These are phyloP conservation scores for Melanophora roralis DNA, from an alignment of 2,888 invertebrate species.

Conservation along the genomic window DNA sequence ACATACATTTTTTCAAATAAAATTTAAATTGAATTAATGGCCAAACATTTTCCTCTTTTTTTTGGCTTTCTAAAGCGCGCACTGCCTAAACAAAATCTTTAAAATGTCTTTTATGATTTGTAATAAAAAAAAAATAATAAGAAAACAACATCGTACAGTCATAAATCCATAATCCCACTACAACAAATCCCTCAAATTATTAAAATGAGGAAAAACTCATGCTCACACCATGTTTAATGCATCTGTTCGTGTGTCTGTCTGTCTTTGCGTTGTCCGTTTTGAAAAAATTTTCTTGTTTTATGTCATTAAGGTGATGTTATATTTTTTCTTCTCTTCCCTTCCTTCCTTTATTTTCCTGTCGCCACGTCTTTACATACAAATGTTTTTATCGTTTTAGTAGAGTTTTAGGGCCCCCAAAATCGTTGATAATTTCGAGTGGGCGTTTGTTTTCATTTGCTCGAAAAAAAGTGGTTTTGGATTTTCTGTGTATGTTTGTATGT, in stretches of 20 bases:
- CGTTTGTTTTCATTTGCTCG: background rate
- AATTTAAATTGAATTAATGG: conserved; percentile 18
- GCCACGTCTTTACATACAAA: conserved; percentile 6
- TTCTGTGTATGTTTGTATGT: background rate
- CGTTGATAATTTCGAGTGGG: conserved; percentile 24
- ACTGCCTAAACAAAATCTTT: background rate
- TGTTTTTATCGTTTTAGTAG: conserved; percentile 3
- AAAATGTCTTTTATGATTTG: background rate
- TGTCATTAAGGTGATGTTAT: background rate
- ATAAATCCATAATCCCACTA: background rate
- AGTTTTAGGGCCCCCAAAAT: conserved; percentile 11
- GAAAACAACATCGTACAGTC: background rate
- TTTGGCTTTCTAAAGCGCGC: background rate
- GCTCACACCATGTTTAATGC: background rate
- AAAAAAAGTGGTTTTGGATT: background rate
- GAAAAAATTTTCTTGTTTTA: background rate
- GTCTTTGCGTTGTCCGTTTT: background rate
- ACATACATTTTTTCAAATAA: background rate
- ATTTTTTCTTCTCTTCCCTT: too few species aligned
- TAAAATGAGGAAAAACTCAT: background rate
- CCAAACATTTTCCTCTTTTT: background rate
- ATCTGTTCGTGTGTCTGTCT: background rate
- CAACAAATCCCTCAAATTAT: conserved; percentile 22
- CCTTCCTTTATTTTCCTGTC: background rate
- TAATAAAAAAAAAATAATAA: background rate